Percentiles rank a stretch among this genome's conserved stretches.
Evolutionary conservation across 1,140 invertebrate genomes (phyloP).

Genomic region (Subanguina moxae): DNA sequence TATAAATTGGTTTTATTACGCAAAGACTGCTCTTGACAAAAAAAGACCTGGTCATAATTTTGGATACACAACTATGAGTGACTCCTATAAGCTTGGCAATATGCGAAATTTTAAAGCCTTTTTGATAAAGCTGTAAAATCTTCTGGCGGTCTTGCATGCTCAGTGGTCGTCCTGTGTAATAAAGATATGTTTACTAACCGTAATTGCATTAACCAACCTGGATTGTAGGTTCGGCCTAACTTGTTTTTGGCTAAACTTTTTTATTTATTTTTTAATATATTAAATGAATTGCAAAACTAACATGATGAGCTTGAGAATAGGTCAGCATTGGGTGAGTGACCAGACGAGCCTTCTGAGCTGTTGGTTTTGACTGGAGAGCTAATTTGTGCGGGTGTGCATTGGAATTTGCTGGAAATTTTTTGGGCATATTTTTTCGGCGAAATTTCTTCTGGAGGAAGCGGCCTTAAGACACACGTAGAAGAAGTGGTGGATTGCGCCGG

Average conservation of each 20-base stretch:
- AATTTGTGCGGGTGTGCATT: no score
- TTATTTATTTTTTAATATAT: background rate
- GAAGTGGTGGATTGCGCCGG: no score
- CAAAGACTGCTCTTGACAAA: no score
- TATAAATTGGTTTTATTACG: background rate
- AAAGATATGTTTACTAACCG: constrained; percentile 11
- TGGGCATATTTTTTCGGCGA: no score
- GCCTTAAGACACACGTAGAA: no score
- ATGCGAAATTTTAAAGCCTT: constrained; percentile 44
- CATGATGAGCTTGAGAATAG: no score
- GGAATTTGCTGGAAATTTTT: no score
- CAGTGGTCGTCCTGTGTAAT: constrained; percentile 45
- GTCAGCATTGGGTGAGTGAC: no score
- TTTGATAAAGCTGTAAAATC: constrained; percentile 44
- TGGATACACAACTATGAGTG: constrained; percentile 47
- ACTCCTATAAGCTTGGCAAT: constrained; percentile 48
- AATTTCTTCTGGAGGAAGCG: no score
- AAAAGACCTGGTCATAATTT: constrained; percentile 45
- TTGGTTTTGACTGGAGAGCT: no score
- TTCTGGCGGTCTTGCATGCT: constrained; percentile 43
- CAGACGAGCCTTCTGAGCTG: no score
- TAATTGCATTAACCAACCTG: background rate
- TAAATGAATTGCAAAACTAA: no score
- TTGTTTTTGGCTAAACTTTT: background rate
- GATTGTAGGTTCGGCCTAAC: background rate